A percentile compares a stretch with the other conserved stretches of the same genome.
Conservation (phyloP, 2,113 vertebrate genomes). For the Bagarius yarrelli region DNA sequence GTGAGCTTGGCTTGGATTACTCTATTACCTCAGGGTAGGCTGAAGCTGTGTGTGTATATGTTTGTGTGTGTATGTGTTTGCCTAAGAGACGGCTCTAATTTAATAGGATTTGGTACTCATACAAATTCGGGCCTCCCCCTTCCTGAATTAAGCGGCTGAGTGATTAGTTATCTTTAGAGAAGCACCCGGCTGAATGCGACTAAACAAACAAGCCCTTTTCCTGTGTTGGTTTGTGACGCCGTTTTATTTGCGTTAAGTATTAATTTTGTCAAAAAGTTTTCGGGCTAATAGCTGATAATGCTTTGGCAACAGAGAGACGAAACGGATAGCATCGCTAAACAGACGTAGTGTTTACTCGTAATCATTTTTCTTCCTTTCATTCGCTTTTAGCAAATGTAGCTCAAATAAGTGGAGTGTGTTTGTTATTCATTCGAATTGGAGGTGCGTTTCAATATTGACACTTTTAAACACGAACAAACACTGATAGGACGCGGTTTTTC, state of each 20-base stretch:
- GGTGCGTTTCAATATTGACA: neutral
- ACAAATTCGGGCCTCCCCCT: neutral
- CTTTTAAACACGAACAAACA: slow-evolving; percentile 13
- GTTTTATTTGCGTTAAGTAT: slow-evolving; percentile 36
- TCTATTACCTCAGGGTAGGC: slow-evolving; percentile 36
- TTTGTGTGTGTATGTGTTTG: slow-evolving; percentile 25
- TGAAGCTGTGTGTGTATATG: slow-evolving; percentile 19
- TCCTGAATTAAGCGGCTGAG: slow-evolving; percentile 28
- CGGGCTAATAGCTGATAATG: slow-evolving; percentile 41
- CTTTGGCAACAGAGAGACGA: slow-evolving; percentile 28
- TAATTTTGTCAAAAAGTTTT: slow-evolving; percentile 27
- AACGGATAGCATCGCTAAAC: slow-evolving; percentile 24
- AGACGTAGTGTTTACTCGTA: slow-evolving; percentile 14
- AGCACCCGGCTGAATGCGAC: slow-evolving; percentile 36
- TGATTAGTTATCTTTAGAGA: slow-evolving; percentile 37
- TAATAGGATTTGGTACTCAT: slow-evolving; percentile 39
- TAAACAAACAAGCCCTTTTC: slow-evolving; percentile 37
- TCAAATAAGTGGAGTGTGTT: slow-evolving; percentile 28
- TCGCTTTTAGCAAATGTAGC: slow-evolving; percentile 1
- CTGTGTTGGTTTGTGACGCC: slow-evolving; percentile 31
- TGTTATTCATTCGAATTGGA: slow-evolving; percentile 15
- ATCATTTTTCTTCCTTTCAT: neutral
- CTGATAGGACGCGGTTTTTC: slow-evolving; percentile 13
- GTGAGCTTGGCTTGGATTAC: slow-evolving; percentile 46
- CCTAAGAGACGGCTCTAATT: slow-evolving; percentile 41